Evolutionary conservation across 1,140 invertebrate genomes (phyloP), one percentile per base, ranked within the genome.

Genomic region (Bombus breviceps): DNA sequence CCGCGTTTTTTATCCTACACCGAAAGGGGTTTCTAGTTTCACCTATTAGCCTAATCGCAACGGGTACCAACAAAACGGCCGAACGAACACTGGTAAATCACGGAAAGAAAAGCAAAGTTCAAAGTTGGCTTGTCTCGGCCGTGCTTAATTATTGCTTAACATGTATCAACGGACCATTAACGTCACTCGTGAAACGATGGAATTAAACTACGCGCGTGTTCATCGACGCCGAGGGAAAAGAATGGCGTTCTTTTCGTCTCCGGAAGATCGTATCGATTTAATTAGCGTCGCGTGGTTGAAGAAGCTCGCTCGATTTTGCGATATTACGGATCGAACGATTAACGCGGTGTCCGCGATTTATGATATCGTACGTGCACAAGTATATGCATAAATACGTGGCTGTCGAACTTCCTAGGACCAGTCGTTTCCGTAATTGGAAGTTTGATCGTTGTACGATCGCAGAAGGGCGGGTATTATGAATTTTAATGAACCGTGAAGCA

Each of bases 11-110:
- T 34, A 9, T 25, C 73, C 22, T 15, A 28, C 9, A 22, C 3
- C 28, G 22, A 57, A 6, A 32, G 76, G 41, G 59, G 28, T 79
- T 47, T 79, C 76, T 66, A 79, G 66, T 66, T 79, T 66, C 76
- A 79, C 41, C 76, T 41, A 79, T 79, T 79, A 79, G 32, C 77
- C 77, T 68, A 68, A 79, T 66, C 47, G 77, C 22, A 43, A n/a
- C 59, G 59, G 28, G 18, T 41, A 53, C 32, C 12, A 75, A 75
- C 47, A 28, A 43, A 41, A 32, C 62, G 64, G 32, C 13, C 8
- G 18, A 28, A 59, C 1, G 10, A 28, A 59, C 15, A 13, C 32
- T 15, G 34, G 3, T 18, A 34, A 22, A 37, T 15, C 53, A 53
- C 25, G 3, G 59, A 37, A 53, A 12, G 25, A 28, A 37, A 53